Evolutionary conservation across 1,140 invertebrate genomes (phyloP).

Genomic region (Ceratina australensis): DNA sequence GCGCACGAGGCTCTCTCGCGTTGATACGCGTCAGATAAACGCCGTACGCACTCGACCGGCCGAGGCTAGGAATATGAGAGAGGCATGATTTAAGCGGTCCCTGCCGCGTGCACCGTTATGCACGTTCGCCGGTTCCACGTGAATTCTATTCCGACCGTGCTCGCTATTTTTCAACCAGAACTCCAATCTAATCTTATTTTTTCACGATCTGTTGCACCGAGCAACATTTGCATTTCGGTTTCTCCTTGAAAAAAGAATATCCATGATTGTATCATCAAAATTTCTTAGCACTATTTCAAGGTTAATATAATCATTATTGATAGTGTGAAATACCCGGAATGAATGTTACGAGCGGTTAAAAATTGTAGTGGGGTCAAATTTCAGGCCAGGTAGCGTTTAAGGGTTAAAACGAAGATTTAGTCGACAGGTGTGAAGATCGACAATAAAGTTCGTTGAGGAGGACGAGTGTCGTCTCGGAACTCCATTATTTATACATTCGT

Average conservation of each 20-base stretch:
- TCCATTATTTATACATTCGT: slow-evolving; percentile 71
- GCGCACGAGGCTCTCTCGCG: not conserved
- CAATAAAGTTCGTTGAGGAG: slow-evolving; percentile 33
- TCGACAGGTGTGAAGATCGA: slow-evolving; percentile 44
- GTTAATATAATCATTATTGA: too few relatives aligned
- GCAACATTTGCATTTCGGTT: too few relatives aligned
- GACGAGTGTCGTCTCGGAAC: slow-evolving; percentile 44
- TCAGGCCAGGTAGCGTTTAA: too few relatives aligned
- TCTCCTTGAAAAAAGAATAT: too few relatives aligned
- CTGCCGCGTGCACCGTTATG: slow-evolving; percentile 17
- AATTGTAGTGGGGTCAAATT: too few relatives aligned
- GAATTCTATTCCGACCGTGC: not conserved
- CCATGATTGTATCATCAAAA: too few relatives aligned
- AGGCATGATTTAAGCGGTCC: slow-evolving; percentile 23
- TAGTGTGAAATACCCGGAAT: too few relatives aligned
- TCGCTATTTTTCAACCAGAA: not conserved
- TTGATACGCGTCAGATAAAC: slow-evolving; percentile 31
- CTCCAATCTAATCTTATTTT: slow-evolving; percentile 3
- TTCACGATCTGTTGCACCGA: not conserved
- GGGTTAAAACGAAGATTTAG: slow-evolving; percentile 28
- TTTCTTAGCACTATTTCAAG: too few relatives aligned
- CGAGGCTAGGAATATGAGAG: slow-evolving; percentile 11
- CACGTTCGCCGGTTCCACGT: not conserved
- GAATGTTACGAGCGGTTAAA: too few relatives aligned
- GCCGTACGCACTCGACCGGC: slow-evolving; percentile 11